Evolutionary conservation across 2,113 vertebrate species (phyloP).

Genomic region (Elephas maximus): DNA sequence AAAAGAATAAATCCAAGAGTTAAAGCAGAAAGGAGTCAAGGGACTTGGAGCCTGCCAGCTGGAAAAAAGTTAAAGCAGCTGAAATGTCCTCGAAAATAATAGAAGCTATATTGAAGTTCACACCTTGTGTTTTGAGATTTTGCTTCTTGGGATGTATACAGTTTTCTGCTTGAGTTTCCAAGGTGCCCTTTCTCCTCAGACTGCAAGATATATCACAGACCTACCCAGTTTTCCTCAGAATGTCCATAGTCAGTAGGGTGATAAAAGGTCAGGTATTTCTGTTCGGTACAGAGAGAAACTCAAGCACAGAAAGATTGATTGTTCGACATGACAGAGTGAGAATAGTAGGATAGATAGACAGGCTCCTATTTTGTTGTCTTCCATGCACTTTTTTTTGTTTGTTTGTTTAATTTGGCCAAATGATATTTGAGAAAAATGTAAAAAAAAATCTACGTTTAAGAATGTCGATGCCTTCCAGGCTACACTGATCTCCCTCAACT

Average conservation of each 20-base stretch:
- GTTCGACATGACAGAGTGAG: neutral
- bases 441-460: neutral
- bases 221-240: neutral
- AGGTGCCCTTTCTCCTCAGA: neutral
- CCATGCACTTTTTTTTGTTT: neutral
- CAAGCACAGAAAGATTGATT: neutral
- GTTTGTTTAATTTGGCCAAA: neutral
- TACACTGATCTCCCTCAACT: neutral
- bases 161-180: neutral
- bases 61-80: neutral
- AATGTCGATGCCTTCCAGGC: neutral
- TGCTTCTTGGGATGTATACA: neutral
- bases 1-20: constrained; percentile 27
- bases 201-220: neutral
- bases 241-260: neutral
- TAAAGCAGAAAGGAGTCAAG: neutral
- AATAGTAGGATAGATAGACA: neutral
- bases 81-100: neutral
- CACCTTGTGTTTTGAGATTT: neutral
- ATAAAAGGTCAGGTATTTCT: neutral
- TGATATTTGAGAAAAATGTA: neutral
- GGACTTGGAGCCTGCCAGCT: neutral
- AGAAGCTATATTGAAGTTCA: neutral
- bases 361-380: neutral
- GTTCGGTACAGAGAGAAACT: neutral